phyloP scores from a whole-genome alignment of 2,888 invertebrate genomes.

The Dicranocentrus wangi region DNA sequence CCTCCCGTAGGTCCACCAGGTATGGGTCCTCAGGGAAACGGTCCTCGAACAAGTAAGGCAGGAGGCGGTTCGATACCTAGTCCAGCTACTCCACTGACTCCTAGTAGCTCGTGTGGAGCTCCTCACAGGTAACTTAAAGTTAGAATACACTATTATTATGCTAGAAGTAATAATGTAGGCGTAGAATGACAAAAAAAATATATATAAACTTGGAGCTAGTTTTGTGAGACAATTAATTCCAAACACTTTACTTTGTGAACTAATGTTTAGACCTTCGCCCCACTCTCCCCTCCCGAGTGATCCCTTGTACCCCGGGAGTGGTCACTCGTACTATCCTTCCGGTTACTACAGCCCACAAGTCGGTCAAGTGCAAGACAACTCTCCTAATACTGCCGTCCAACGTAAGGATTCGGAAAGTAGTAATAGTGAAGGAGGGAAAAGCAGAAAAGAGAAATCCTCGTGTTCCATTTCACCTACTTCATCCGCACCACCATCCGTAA shows the following conservation, averaged over 20 bases:
- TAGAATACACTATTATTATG: no score
- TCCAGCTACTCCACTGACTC: constrained; percentile 73
- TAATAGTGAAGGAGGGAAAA: constrained; percentile 73
- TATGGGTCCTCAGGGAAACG: constrained; percentile 71
- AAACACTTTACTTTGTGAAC: no score
- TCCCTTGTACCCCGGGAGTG: constrained; percentile 69
- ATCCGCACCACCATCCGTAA: constrained; percentile 76
- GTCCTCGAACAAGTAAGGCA: constrained; percentile 69
- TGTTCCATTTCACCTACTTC: constrained; percentile 73
- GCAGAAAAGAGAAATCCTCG: constrained; percentile 73
- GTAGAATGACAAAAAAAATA: no score
- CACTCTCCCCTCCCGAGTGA: constrained; percentile 72
- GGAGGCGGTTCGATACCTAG: constrained; percentile 73
- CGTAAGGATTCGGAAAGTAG: constrained; percentile 75
- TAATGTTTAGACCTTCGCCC: constrained; percentile 71
- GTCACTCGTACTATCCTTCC: constrained; percentile 71
- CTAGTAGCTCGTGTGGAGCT: constrained; percentile 72
- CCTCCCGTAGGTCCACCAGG: constrained; percentile 64
- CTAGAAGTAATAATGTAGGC: no score
- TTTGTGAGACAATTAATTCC: no score
- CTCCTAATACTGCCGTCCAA: constrained; percentile 73
- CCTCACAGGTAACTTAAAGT: constrained; percentile 72
- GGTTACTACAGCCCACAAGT: constrained; percentile 73
- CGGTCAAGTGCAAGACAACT: constrained; percentile 67
- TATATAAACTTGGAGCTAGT: no score